Base-by-base conservation (phyloP, 2,797 vertebrate species). In the Atherinosoma microstoma region DNA sequence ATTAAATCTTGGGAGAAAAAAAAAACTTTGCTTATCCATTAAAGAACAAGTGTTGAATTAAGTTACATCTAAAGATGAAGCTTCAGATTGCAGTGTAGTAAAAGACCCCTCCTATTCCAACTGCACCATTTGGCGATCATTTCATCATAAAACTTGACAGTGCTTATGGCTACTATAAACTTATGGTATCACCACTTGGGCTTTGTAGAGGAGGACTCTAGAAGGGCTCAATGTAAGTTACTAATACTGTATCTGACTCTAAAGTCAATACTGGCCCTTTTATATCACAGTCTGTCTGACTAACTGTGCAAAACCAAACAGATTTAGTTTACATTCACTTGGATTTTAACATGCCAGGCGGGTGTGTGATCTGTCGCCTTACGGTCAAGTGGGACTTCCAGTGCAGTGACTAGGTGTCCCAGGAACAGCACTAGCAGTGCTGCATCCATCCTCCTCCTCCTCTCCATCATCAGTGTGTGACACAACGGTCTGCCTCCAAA, bases 361-460 rank as follows among this genome's bases (percentile, higher is more conserved):
- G 11, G 35, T 67, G 57, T 35, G 68, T 58, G 65, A 18, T 76
- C 7, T 67, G 87, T 32, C 36, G 64, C 93, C 98, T 98, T 96
- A 99, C 98, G 94, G 90, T 99, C 97, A 79, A 98, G 95, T 80
- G 98, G 98, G 84, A 99, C 98, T 66, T 99, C 97, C 93, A 99
- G 79, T 1, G 97, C 94, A 7, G 89, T 82, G 90, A 94, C 84
- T 49, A 96, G 87, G 87, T 95, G 95, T 88, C 94, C 95, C 87
- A 98, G 86, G 77, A 96, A 78, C 77, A 98, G 86, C 89, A 96
- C 58, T 79, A 97, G 87, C 84, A 93, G 88, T 71, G 86, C 86
- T 79, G 82, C 88, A 58, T 91, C 89, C 87, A 85, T 91, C 87
- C 76, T 92, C 89, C 90, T 94, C 9, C n/a, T 51, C 86, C 83